These are phyloP conservation scores for Centropristis striata DNA, from an alignment of 2,113 vertebrate genomes.

Conservation along the genomic window DNA sequence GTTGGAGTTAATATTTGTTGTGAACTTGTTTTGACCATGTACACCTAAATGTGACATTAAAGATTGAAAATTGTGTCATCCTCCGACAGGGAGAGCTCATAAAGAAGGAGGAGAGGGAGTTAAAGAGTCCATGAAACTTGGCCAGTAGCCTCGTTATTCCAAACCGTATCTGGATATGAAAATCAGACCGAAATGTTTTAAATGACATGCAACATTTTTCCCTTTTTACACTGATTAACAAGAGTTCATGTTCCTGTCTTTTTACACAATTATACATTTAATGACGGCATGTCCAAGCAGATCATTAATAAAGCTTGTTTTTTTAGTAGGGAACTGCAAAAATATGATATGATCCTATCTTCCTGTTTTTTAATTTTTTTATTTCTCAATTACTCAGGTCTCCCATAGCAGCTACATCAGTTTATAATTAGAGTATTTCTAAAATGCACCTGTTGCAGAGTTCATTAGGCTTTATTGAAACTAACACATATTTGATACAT, in stretches of 20 bases:
- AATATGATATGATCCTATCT: neutral
- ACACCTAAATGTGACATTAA: neutral
- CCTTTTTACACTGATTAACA: neutral
- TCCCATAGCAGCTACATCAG: neutral
- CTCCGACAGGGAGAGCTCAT: neutral
- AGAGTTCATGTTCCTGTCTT: neutral
- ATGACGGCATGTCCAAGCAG: neutral
- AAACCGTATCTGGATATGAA: neutral
- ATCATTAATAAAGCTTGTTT: neutral
- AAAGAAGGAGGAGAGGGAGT: neutral
- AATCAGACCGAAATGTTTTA: neutral
- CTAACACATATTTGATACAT: neutral
- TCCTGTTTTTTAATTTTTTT: neutral
- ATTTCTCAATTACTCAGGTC: neutral
- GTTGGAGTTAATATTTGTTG: conserved; percentile 43
- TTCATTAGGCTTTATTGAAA: conserved; percentile 3
- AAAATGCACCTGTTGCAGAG: neutral
- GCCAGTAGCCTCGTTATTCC: neutral
- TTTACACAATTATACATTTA: neutral
- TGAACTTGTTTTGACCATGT: conserved; percentile 12
- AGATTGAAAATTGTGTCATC: neutral
- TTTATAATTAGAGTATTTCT: neutral
- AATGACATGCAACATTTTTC: neutral
- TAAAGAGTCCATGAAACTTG: neutral
- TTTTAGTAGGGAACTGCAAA: neutral